Conservation (phyloP, 2,888 invertebrate species). For the Labia minor region DNA sequence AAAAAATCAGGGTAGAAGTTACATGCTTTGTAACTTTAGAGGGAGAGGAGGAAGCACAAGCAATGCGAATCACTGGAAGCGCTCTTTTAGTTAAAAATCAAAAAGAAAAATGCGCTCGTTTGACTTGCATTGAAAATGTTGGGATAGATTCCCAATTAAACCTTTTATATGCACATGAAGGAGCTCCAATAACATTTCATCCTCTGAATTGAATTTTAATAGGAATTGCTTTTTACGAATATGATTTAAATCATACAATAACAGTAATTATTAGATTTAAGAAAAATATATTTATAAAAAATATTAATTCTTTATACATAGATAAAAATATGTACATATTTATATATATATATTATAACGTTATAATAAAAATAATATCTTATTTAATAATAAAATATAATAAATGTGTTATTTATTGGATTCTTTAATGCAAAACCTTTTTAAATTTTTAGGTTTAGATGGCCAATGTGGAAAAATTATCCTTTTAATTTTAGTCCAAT, state of each 20-base stretch:
- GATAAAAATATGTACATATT: no score
- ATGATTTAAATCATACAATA: background rate
- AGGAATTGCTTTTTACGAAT: no score
- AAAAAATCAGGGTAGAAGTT: conserved; percentile 56
- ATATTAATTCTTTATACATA: background rate
- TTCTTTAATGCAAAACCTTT: background rate
- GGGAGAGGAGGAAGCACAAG: conserved; percentile 46
- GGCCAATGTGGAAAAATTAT: background rate
- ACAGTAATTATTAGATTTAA: background rate
- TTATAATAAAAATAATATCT: background rate
- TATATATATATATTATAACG: background rate
- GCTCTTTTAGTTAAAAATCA: conserved; percentile 53
- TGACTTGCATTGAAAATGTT: conserved; percentile 52
- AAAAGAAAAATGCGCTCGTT: conserved; percentile 42
- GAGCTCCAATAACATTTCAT: conserved; percentile 53
- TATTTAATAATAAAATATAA: no score
- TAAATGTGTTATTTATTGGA: background rate
- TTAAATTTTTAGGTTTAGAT: background rate
- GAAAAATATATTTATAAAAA: background rate
- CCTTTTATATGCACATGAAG: conserved; percentile 51
- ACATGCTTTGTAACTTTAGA: conserved; percentile 53
- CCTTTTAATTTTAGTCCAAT: background rate
- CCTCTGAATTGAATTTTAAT: conserved; percentile 33
- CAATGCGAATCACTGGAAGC: conserved; percentile 57
- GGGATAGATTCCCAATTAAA: conserved; percentile 59